phyloP scores from a whole-genome alignment of 2,113 vertebrate species.

The Progne subis region DNA sequence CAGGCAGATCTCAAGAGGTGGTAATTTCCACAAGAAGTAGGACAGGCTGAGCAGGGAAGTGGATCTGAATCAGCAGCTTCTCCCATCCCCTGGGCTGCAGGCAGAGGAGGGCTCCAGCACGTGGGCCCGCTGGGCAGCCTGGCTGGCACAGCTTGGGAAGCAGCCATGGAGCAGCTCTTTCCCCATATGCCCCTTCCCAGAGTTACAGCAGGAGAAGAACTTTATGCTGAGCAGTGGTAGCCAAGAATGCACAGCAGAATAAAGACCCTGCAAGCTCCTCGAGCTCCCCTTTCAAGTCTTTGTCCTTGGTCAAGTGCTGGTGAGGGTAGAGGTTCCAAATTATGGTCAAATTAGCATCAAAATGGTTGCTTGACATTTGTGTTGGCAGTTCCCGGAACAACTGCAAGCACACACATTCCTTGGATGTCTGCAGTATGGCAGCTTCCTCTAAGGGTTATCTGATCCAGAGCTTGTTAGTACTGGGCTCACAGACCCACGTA shows the following conservation, averaged over 20 bases:
- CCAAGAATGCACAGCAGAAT: background rate
- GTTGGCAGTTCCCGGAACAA: background rate
- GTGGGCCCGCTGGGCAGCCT: background rate
- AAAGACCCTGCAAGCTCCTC: background rate
- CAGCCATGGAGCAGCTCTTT: background rate
- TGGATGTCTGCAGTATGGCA: background rate
- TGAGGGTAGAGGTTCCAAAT: background rate
- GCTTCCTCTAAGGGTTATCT: background rate
- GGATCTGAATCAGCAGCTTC: slow-evolving; percentile 6
- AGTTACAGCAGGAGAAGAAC: background rate
- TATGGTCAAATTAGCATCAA: background rate
- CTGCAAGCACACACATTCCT: background rate
- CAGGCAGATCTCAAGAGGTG: background rate
- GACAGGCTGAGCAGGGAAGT: background rate
- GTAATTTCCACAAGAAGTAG: slow-evolving; percentile 14
- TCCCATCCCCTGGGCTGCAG: background rate
- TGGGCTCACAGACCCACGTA: background rate
- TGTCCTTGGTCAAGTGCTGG: background rate
- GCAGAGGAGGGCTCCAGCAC: background rate
- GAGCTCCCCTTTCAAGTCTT: background rate
- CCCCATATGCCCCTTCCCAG: background rate
- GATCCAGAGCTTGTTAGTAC: background rate
- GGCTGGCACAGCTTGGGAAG: background rate
- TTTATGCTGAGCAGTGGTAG: background rate
- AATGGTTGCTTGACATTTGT: background rate